Base-by-base conservation (phyloP, 2,113 vertebrate genomes). In the Pterophyllum scalare region DNA sequence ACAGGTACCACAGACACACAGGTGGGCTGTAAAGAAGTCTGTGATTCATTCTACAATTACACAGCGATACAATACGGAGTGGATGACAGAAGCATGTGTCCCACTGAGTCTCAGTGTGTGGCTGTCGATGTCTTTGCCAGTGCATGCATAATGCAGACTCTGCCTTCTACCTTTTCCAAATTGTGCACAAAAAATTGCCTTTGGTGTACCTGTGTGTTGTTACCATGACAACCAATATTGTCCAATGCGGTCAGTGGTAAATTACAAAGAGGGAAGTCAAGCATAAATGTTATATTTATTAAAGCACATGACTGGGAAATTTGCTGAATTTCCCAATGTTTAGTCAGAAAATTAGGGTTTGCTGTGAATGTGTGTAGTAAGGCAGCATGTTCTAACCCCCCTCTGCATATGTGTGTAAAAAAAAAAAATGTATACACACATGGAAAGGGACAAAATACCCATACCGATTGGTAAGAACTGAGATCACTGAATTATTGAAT, bases 221-320 rank as follows among this genome's bases (percentile, higher is more conserved):
- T 79, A 77, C 86, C n/a, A 75, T 88, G 88, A 46, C 87, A 80
- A 87, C 82, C 24, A 59, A 52, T 59, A 52, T 20, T 40, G 81
- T 78, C 72, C 77, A 28, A 46, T 11, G 6, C 3, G 22, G 33
- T 88, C 62, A 77, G 57, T 6, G 13, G 28, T 35, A 65, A 35
- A 80, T 59, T 14, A 70, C 12, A 43, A 79, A 77, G 54, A 17
- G 7, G 35, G 83, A 52, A 19, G 58, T 15, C 2, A 5, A 65
- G 1, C 57, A 54, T 14, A 43, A 82, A 75, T 20, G 38, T 19
- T 24, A 31, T 11, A 12, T 28, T 52, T 70, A 13, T 31, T 52
- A 72, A 72, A 72, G 52, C 2, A 2, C 5, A 14, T 6, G 1
- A 38, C 33, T 62, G 60, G n/a, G 60, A 62, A 38, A 62, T 64